Conservation (phyloP, 2,113 vertebrate species). For the Mesocricetus auratus region DNA sequence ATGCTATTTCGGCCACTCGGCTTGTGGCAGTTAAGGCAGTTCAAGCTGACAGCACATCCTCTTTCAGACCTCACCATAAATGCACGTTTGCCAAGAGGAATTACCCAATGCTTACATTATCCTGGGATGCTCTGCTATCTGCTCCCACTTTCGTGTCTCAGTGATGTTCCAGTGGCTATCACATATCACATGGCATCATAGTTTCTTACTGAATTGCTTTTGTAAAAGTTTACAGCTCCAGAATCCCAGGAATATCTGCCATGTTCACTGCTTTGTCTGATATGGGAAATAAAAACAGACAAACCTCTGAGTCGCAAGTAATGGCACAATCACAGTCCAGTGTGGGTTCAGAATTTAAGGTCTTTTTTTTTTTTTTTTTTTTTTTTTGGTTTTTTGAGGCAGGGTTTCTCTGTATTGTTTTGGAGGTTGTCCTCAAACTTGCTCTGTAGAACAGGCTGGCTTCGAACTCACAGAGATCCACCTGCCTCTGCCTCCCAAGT, state of each 20-base stretch:
- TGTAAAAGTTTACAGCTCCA: not conserved
- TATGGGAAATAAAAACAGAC: not conserved
- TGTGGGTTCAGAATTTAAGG: not conserved
- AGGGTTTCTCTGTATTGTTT: too few relatives aligned
- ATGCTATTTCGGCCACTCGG: not conserved
- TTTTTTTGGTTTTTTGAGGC: too few relatives aligned
- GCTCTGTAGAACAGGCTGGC: too few relatives aligned
- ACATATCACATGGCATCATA: not conserved
- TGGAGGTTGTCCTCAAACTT: too few relatives aligned
- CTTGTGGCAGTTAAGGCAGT: not conserved
- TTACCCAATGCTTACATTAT: not conserved
- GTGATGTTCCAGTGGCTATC: not conserved
- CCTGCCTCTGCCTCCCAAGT: too few relatives aligned
- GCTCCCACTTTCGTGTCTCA: not conserved
- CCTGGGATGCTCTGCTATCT: not conserved
- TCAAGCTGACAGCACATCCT: not conserved
- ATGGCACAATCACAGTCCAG: not conserved
- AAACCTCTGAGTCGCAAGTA: not conserved
- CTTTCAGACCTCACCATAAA: not conserved
- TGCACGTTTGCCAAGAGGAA: not conserved
- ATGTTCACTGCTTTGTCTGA: not conserved
- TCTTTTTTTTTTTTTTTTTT: too few relatives aligned
- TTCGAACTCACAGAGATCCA: too few relatives aligned
- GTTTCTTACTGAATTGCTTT: conserved; percentile 35
- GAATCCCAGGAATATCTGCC: not conserved